These are phyloP conservation scores for Latrodectus geometricus DNA, from an alignment of 1,140 invertebrate genomes.

Conservation along the genomic window DNA sequence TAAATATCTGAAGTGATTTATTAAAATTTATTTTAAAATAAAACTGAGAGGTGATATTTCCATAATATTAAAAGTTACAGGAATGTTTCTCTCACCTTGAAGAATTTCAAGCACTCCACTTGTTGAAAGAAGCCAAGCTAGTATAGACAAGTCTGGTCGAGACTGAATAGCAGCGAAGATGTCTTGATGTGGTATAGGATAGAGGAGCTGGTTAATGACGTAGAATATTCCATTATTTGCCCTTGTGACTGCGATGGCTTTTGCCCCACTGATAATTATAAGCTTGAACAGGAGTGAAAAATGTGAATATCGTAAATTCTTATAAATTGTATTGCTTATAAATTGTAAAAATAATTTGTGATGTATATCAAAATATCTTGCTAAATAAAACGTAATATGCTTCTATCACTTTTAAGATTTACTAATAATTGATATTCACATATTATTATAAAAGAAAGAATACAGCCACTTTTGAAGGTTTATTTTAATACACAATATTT, in stretches of 20 bases:
- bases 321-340: background rate
- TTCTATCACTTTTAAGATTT: no score
- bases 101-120: constrained; percentile 38
- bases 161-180: constrained; percentile 49
- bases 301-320: background rate
- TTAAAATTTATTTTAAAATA: no score
- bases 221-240: constrained; percentile 70
- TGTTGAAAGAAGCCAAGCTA: constrained; percentile 9
- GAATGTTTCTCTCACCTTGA: constrained; percentile 41
- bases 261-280: constrained; percentile 67
- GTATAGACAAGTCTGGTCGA: constrained; percentile 43
- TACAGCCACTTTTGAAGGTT: no score
- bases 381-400: no score
- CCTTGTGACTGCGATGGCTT: constrained; percentile 66
- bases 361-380: no score
- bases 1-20: no score
- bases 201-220: constrained; percentile 69
- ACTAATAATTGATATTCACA: no score
- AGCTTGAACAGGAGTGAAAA: constrained; percentile 61
- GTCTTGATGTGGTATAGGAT: constrained; percentile 65
- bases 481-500: no score
- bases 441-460: no score
- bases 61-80: background rate
- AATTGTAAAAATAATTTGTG: no score
- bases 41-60: background rate